A percentile compares a stretch with the other conserved stretches of the same genome.
Evolutionary conservation across 1,140 invertebrate species (phyloP).

Genomic region (Copidosoma floridanum): DNA sequence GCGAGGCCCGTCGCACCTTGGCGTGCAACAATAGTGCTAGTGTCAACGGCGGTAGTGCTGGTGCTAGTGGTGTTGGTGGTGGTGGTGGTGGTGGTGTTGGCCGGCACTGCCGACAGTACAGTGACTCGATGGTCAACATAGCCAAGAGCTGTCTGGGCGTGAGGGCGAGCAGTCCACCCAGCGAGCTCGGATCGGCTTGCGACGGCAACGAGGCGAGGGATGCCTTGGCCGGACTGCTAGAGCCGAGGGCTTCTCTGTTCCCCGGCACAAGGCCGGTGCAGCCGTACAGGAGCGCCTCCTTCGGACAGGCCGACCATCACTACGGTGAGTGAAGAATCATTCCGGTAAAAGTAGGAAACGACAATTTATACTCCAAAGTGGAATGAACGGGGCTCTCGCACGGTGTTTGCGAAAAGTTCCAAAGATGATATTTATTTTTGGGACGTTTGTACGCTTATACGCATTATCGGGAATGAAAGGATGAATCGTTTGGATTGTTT

Average conservation of each 20-base stretch:
- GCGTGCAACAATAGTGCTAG: too few species aligned
- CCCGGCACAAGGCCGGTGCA: constrained; percentile 31
- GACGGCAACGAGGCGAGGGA: constrained; percentile 48
- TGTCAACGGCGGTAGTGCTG: constrained; percentile 40
- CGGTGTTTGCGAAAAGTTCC: too few species aligned
- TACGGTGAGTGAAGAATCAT: constrained; percentile 46
- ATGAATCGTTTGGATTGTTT: too few species aligned
- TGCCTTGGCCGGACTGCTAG: constrained; percentile 38
- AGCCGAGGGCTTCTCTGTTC: constrained; percentile 49
- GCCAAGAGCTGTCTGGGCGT: not conserved
- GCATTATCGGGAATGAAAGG: too few species aligned
- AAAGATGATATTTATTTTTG: too few species aligned
- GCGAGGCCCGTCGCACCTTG: too few species aligned
- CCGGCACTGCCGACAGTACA: constrained; percentile 45
- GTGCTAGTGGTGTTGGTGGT: too few species aligned
- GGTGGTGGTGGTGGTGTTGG: constrained; percentile 27
- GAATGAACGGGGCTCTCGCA: too few species aligned
- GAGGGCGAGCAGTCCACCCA: not conserved
- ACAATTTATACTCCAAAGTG: too few species aligned
- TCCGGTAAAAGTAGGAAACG: too few species aligned
- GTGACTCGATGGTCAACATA: constrained; percentile 43
- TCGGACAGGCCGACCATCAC: constrained; percentile 75
- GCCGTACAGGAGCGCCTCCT: constrained; percentile 77
- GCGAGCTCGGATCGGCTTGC: not conserved
- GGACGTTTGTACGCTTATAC: too few species aligned